These are phyloP conservation scores for Philopotamus ludificatus DNA, from an alignment of 1,140 invertebrate genomes.

Conservation along the genomic window DNA sequence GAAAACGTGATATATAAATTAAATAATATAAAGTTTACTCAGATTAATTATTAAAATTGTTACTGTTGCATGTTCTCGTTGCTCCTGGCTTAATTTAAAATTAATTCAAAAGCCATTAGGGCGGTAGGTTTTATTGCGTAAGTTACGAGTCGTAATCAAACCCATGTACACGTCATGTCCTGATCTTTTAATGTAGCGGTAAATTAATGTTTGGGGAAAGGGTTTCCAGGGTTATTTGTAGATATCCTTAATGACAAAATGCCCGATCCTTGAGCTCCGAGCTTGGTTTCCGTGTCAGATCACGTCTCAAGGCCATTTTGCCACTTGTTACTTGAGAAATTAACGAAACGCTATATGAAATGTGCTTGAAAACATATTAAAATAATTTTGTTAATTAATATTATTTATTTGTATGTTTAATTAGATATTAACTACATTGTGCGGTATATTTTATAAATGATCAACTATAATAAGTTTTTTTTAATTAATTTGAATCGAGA, in stretches of 20 bases:
- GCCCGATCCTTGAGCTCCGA: conserved; percentile 29
- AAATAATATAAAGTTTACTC: no score
- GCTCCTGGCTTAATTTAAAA: not conserved
- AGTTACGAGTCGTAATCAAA: conserved; percentile 13
- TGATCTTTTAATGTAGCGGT: conserved; percentile 28
- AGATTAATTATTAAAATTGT: no score
- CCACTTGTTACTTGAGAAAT: not conserved
- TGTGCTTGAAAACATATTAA: no score
- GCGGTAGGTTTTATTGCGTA: conserved; percentile 1
- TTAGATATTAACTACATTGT: no score
- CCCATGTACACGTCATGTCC: conserved; percentile 24
- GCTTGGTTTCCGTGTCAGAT: conserved; percentile 25
- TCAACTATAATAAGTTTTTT: no score
- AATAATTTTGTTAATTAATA: no score
- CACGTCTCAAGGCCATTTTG: conserved; percentile 25
- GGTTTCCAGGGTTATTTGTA: conserved; percentile 35
- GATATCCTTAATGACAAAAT: conserved; percentile 41
- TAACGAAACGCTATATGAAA: no score
- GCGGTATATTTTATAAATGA: no score
- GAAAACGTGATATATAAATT: no score
- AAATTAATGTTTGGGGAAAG: conserved; percentile 37
- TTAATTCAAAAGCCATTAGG: not conserved
- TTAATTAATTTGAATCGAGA: no score
- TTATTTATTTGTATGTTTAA: no score
- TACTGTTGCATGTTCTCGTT: no score